phyloP scores from a whole-genome alignment of 2,113 vertebrate genomes.

The Felis chaus region DNA sequence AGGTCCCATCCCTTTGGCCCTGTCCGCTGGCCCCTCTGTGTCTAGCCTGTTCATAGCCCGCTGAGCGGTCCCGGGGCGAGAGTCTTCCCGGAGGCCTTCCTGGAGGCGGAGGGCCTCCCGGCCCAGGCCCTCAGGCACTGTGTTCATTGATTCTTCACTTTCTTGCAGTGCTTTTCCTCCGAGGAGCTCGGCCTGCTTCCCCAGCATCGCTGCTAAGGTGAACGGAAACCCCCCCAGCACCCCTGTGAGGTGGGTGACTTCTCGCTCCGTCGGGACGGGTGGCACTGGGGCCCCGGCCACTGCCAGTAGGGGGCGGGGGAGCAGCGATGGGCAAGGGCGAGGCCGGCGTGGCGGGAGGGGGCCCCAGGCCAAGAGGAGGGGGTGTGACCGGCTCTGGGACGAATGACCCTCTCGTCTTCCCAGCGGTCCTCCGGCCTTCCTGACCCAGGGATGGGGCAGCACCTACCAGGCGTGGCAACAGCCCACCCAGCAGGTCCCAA shows the following conservation, averaged over 20 bases:
- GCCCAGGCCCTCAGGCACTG: fast-evolving
- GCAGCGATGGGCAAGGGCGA: neutral
- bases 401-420: constrained; percentile 50
- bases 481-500: constrained; percentile 95
- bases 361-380: neutral
- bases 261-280: neutral
- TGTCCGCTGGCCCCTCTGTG: too few relatives aligned
- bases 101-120: neutral
- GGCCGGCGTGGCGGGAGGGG: fast-evolving
- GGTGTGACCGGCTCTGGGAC: fast-evolving
- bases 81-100: neutral
- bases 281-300: neutral
- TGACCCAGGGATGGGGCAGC: constrained; percentile 96
- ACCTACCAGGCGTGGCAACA: constrained; percentile 99
- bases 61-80: neutral
- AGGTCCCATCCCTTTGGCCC: fast-evolving
- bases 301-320: neutral
- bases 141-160: fast-evolving
- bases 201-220: constrained; percentile 76
- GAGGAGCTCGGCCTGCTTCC: constrained; percentile 71
- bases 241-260: constrained; percentile 68
- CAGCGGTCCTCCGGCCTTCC: constrained; percentile 95
- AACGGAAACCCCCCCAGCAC: constrained; percentile 76
- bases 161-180: constrained; percentile 67
- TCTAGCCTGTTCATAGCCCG: fast-evolving